These are phyloP conservation scores for Calonectris borealis DNA, from an alignment of 2,113 vertebrate species.

Conservation along the genomic window DNA sequence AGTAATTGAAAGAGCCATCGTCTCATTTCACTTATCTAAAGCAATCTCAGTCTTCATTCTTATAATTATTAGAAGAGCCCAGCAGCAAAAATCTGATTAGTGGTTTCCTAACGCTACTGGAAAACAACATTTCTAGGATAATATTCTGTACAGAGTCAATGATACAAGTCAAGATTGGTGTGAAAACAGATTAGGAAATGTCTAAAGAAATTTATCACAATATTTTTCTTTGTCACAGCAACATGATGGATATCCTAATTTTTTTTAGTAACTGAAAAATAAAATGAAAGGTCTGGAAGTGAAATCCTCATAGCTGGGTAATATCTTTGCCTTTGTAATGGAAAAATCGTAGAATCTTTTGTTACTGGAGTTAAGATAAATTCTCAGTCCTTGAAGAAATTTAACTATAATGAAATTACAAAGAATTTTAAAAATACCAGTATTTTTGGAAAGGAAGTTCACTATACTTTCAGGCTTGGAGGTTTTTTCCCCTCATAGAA, in stretches of 20 bases:
- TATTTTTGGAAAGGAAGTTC: neutral
- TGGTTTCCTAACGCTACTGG: constrained; percentile 2
- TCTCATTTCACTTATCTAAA: constrained; percentile 64
- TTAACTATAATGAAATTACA: neutral
- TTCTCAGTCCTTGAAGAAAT: neutral
- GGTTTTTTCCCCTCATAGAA: neutral
- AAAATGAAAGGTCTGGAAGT: neutral
- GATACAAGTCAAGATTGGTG: constrained; percentile 3
- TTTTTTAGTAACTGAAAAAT: neutral
- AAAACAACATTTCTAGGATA: constrained; percentile 25
- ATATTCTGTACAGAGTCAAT: constrained; percentile 11
- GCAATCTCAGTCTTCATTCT: constrained; percentile 52
- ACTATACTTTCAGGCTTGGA: neutral
- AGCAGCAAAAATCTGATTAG: constrained; percentile 58
- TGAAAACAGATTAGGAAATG: neutral
- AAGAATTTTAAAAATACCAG: neutral
- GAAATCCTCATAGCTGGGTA: neutral
- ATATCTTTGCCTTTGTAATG: neutral
- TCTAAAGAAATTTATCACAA: neutral
- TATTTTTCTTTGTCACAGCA: neutral
- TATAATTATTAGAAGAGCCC: constrained; percentile 53
- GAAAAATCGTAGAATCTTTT: neutral
- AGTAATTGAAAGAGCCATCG: constrained; percentile 57
- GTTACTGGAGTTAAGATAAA: neutral
- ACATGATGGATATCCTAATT: neutral